Evolutionary conservation across 2,888 invertebrate genomes (phyloP).

Genomic region (Horisme vitalbata): DNA sequence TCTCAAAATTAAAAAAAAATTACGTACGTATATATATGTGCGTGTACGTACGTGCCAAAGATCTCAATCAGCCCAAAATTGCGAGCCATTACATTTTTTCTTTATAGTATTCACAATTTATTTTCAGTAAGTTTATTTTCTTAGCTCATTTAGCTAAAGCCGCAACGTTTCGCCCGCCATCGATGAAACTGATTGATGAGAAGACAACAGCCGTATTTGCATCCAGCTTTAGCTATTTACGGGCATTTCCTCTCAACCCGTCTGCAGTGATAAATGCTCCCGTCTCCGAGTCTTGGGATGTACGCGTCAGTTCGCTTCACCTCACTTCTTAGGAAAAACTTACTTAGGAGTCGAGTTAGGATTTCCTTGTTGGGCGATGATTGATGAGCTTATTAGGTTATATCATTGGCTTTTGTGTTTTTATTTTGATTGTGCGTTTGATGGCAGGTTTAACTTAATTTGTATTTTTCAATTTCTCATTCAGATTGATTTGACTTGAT

Average conservation of each 20-base stretch:
- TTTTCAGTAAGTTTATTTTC: no score
- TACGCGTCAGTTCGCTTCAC: constrained; percentile 29
- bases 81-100: no score
- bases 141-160: not conserved
- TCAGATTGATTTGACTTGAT: no score
- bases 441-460: no score
- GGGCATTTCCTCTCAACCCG: constrained; percentile 80
- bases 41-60: no score
- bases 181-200: constrained; percentile 72
- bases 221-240: constrained; percentile 81
- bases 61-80: no score
- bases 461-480: no score
- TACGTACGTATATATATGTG: no score
- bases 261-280: constrained; percentile 72
- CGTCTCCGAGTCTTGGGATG: constrained; percentile 33
- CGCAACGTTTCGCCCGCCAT: constrained; percentile 9
- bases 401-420: not conserved
- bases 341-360: constrained; percentile 20
- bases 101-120: no score
- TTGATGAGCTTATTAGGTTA: constrained; percentile 17
- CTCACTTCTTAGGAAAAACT: constrained; percentile 34
- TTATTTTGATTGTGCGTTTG: no score
- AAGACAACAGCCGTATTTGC: constrained; percentile 79
- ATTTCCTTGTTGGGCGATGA: constrained; percentile 34
- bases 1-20: no score